phyloP scores from a whole-genome alignment of 1,140 invertebrate species.

The Euura saliciscinereae region DNA sequence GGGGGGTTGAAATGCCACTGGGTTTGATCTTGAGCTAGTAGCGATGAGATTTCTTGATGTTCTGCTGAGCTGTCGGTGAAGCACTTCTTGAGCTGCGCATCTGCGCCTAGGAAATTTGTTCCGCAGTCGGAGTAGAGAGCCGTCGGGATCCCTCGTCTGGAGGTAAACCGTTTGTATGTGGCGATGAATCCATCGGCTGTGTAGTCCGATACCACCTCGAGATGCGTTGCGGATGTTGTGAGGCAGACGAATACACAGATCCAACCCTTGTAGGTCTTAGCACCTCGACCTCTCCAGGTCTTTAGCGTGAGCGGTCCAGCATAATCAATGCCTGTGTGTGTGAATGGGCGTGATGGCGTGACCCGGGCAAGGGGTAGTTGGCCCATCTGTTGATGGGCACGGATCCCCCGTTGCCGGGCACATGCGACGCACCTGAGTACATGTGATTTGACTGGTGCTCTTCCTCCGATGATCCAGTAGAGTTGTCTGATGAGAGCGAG shows the following conservation, averaged over 20 bases:
- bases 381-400: constrained; percentile 34
- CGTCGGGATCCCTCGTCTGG: constrained; percentile 22
- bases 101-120: constrained; percentile 44
- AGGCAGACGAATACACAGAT: constrained; percentile 30
- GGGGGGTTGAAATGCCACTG: constrained; percentile 8
- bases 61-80: constrained; percentile 7
- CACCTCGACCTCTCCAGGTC: neutral
- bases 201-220: constrained; percentile 36
- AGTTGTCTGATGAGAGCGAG: constrained; percentile 25
- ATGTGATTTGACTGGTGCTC: constrained; percentile 15
- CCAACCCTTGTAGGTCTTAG: constrained; percentile 25
- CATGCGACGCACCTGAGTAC: constrained; percentile 29
- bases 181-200: constrained; percentile 29
- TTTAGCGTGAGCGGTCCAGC: constrained; percentile 15
- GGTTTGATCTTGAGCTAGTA: neutral
- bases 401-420: neutral
- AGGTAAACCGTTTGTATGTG: constrained; percentile 28
- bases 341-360: constrained; percentile 33
- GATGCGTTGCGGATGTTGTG: constrained; percentile 33
- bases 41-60: neutral
- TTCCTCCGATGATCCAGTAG: constrained; percentile 35
- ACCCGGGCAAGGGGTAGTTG: constrained; percentile 37
- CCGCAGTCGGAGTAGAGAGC: constrained; percentile 42
- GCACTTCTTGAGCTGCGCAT: constrained; percentile 25
- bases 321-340: constrained; percentile 32